Base-by-base conservation (phyloP, 2,888 invertebrate genomes). In the Zygothrica quintamaculata region DNA sequence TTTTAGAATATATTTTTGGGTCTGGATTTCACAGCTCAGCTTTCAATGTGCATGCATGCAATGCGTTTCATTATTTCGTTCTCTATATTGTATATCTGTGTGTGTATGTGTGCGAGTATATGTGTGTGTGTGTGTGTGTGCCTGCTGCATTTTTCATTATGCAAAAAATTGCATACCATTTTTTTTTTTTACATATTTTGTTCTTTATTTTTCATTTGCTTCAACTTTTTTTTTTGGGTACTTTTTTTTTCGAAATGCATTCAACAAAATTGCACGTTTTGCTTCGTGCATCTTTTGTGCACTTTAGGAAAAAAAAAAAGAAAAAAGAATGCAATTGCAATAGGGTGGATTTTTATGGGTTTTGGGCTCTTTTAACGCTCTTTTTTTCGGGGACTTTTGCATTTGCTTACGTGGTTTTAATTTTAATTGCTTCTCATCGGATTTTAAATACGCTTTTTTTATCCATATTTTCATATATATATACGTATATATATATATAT, bases 131-230 rank as follows among this genome's bases (percentile, higher is more conserved):
- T 50, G 25, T 58, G 31, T 67, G 43, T 68, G 71, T 79, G 87
- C 86, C 84, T 84, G 81, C 81, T 84, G 87, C 84, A 77, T 84
- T 86, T 82, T 82, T 84, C 84, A 84, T 82, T 82, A 82, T 82
- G 84, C 82, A 82, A 84, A 75, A 82, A 78, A 79, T 75, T 87
- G 81, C 87, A 82, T 86, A 76, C 74, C 76, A 71, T 65, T 67
- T 78, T 75, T 60, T 48, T 72, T 74, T 48, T 69, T 61, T 62
- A 53, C 56, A 55, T 64, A 60, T 62, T 59, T 64, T 67, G 36
- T 43, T 18, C 43, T 40, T 42, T 59, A 39, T 68, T 72, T 66
- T 61, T 60, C 84, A 65, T 82, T 82, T 68, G 65, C 52, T 71
- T 67, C 71, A 60, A 77, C 48, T 75, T 79, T 82, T 75, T 59